Percentiles rank a stretch among this genome's conserved stretches.
These are phyloP conservation scores for Cryptotis parvus DNA, from an alignment of 2,113 vertebrate genomes.

Conservation along the genomic window DNA sequence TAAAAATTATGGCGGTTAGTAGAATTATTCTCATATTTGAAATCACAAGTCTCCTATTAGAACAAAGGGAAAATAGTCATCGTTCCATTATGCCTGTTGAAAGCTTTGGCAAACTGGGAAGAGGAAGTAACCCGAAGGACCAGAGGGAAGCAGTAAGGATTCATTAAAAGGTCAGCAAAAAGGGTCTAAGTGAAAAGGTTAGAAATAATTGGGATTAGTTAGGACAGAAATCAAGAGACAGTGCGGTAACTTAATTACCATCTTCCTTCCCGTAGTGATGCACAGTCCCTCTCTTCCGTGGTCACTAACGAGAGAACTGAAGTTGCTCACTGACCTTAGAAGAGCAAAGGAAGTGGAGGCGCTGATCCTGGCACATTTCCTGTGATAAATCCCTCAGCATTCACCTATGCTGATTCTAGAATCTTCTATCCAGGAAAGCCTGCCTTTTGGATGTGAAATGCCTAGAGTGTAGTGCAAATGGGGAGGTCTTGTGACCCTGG, in stretches of 20 bases:
- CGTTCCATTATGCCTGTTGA: constrained; percentile 65
- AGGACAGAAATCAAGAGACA: constrained; percentile 48
- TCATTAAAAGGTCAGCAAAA: constrained; percentile 68
- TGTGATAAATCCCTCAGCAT: neutral
- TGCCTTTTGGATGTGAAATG: neutral
- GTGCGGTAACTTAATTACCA: constrained; percentile 67
- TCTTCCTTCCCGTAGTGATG: constrained; percentile 36
- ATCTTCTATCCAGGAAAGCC: neutral
- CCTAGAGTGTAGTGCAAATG: neutral
- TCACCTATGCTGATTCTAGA: neutral
- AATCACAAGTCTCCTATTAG: constrained; percentile 2
- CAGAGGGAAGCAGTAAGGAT: constrained; percentile 42
- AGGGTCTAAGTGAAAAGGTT: constrained; percentile 68
- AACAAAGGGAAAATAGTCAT: neutral
- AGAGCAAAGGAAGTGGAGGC: constrained; percentile 6
- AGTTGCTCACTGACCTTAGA: constrained; percentile 55
- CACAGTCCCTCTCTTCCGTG: neutral
- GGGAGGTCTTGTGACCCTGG: neutral
- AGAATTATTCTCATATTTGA: too few species aligned
- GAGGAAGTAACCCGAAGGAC: neutral
- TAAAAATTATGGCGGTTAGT: constrained; percentile 60
- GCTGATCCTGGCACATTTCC: neutral
- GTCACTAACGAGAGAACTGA: constrained; percentile 59
- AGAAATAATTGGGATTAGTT: constrained; percentile 80
- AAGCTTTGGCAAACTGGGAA: constrained; percentile 55